Evolutionary conservation across 2,888 invertebrate species (phyloP), one percentile per base, ranked within the genome.

Genomic region (Tribolium freemani): DNA sequence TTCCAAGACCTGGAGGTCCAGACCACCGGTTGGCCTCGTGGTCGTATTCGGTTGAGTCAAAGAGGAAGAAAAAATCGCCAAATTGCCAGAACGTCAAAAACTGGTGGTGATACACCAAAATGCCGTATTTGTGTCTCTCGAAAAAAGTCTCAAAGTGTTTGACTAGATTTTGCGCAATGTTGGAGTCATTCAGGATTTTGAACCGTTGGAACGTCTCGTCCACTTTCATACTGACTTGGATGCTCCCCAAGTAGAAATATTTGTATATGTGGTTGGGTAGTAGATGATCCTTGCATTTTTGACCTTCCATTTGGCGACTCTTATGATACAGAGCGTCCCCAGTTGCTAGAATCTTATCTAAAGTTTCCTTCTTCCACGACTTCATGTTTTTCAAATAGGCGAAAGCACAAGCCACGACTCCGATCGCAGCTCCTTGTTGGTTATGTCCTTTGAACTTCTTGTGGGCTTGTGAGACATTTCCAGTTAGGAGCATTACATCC

Each of bases 311-410:
- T 61, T 78, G 73, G 8, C 80, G 68, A 66, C 84, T 86, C 26
- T 77, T 78, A 1, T 73, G 13, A 71, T 84, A 90, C 84, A 90
- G 88, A 50, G 84, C 83, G 77, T 90, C 88, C 0, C 90, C 90
- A 57, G 88, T 85, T 8, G 88, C 86, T 1, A 90, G 78, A 16
- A 90, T 85, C 74, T 87, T 87, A 78, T 92, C 91, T 0, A 92
- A 78, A 1, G 89, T 87, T 72, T 87, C 87, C 81, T 87, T 87
- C 0, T 88, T 88, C 92, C 92, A 92, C 61, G 87, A 87, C 64
- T 88, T 87, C 54, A 90, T 89, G 73, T 89, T 88, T 79, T 87
- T 88, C 72, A 90, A 87, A 77, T 88, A 88, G 0, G 90, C 88
- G 74, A 89, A 86, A 44, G 89, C 88, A 74, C 89, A 89, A 0